Conservation (phyloP, 30 jellyfish, hydroid and myxozoan genomes). For the Calvadosia cruxmelitensis region DNA sequence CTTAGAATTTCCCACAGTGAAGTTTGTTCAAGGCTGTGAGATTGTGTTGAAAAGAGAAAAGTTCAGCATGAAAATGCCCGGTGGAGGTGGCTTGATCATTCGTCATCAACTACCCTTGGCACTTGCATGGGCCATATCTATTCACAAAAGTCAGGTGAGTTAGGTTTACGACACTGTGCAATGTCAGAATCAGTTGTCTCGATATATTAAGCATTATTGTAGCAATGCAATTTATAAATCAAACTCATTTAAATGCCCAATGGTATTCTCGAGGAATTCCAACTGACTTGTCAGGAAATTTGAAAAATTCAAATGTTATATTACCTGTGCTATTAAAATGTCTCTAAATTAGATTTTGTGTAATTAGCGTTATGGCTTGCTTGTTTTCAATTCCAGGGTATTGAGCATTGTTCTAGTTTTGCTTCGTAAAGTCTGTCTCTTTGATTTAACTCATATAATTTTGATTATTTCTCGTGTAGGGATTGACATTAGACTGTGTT, state of each 20-base stretch:
- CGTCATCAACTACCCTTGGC: slow-evolving; percentile 65
- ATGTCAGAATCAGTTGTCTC: background rate
- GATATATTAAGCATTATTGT: background rate
- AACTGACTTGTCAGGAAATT: background rate
- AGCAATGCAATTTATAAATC: no score
- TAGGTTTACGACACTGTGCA: background rate
- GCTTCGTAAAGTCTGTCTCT: no score
- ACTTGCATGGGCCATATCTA: slow-evolving; percentile 94
- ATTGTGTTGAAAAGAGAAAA: slow-evolving; percentile 43
- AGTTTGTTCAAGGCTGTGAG: slow-evolving; percentile 44
- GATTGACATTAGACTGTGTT: slow-evolving; percentile 83
- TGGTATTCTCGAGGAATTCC: no score
- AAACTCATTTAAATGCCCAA: no score
- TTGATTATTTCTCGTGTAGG: slow-evolving; percentile 17
- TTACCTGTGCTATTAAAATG: no score
- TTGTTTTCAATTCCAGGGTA: no score
- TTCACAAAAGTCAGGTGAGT: slow-evolving; percentile 86
- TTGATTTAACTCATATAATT: no score
- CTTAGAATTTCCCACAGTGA: slow-evolving; percentile 53
- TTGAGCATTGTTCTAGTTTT: no score
- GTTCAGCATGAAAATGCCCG: slow-evolving; percentile 24
- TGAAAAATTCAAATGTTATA: background rate
- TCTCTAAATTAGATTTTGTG: no score
- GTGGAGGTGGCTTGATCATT: slow-evolving; percentile 31
- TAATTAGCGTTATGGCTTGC: no score